Conservation (phyloP, 2,888 invertebrate genomes). For the Acleris literana region DNA sequence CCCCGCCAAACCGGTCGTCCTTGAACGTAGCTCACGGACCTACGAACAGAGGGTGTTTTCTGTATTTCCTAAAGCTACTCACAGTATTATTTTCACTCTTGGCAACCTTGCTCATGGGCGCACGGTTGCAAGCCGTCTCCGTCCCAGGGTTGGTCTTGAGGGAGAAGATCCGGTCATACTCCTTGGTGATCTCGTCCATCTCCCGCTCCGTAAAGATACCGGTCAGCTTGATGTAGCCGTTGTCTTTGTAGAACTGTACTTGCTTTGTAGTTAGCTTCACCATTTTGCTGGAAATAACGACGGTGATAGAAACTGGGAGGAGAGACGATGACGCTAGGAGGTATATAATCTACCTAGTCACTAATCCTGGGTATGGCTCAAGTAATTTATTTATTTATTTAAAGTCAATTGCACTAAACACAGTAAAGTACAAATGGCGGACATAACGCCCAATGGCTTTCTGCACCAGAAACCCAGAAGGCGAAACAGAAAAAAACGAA, state of each 20-base stretch:
- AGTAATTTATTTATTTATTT: too few species aligned
- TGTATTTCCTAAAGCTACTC: slow-evolving; percentile 5
- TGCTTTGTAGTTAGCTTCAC: slow-evolving; percentile 54
- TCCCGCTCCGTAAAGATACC: slow-evolving; percentile 64
- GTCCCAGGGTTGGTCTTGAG: slow-evolving; percentile 63
- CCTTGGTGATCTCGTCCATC: slow-evolving; percentile 63
- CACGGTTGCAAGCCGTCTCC: slow-evolving; percentile 72
- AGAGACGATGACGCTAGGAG: too few species aligned
- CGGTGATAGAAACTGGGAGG: not conserved
- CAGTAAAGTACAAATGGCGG: too few species aligned
- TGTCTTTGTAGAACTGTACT: slow-evolving; percentile 65
- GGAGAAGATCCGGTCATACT: slow-evolving; percentile 70
- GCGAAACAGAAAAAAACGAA: too few species aligned
- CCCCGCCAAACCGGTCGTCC: too few species aligned
- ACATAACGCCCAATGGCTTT: too few species aligned
- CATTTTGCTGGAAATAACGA: not conserved
- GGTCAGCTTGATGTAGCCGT: slow-evolving; percentile 71
- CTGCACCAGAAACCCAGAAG: too few species aligned
- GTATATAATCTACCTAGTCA: too few species aligned
- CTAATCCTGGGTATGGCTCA: too few species aligned
- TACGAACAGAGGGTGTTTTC: too few species aligned
- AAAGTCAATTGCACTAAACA: too few species aligned
- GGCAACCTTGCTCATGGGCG: slow-evolving; percentile 60
- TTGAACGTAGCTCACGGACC: too few species aligned
- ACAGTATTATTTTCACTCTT: slow-evolving; percentile 37